Percentiles rank a stretch among this genome's conserved stretches.
Conservation (phyloP, 37 sponge, comb jelly and placozoan genomes). For the Haliclona indistincta region DNA sequence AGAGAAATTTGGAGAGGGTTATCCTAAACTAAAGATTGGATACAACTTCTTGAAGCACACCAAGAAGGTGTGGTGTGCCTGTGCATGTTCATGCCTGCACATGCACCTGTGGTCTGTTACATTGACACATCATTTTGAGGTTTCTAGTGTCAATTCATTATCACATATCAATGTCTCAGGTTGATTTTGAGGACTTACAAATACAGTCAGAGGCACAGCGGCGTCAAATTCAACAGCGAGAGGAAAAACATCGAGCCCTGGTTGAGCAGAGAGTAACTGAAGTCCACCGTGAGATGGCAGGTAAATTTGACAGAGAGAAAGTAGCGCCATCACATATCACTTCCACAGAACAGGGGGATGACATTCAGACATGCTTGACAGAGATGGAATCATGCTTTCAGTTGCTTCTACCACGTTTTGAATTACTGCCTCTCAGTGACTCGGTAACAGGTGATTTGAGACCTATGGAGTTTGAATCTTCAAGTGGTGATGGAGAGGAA, state of each 20-base stretch:
- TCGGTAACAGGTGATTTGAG: background rate
- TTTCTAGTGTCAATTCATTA: background rate
- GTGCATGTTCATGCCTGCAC: conserved; percentile 12
- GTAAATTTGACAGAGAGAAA: conserved; percentile 6
- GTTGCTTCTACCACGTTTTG: conserved; percentile 68
- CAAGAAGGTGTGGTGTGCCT: conserved; percentile 56
- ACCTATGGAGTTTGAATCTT: background rate
- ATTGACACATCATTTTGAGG: background rate
- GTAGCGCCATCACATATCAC: background rate
- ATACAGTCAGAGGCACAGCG: conserved; percentile 49
- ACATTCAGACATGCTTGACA: conserved; percentile 49
- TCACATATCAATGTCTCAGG: conserved; percentile 28
- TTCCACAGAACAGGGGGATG: conserved; percentile 30
- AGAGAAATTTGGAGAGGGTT: conserved; percentile 73
- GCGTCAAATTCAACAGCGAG: conserved; percentile 43
- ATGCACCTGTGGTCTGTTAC: background rate
- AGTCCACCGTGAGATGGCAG: conserved; percentile 51
- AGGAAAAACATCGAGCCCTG: conserved; percentile 32
- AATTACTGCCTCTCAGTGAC: background rate
- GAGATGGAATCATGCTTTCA: conserved; percentile 74
- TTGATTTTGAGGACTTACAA: conserved; percentile 71
- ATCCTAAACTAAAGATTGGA: conserved; percentile 77
- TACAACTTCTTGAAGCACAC: conserved; percentile 72
- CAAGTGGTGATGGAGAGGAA: background rate
- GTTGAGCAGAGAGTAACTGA: conserved; percentile 46